phyloP scores from a whole-genome alignment of 2,797 vertebrate species.

The Thripadectes ignobilis region DNA sequence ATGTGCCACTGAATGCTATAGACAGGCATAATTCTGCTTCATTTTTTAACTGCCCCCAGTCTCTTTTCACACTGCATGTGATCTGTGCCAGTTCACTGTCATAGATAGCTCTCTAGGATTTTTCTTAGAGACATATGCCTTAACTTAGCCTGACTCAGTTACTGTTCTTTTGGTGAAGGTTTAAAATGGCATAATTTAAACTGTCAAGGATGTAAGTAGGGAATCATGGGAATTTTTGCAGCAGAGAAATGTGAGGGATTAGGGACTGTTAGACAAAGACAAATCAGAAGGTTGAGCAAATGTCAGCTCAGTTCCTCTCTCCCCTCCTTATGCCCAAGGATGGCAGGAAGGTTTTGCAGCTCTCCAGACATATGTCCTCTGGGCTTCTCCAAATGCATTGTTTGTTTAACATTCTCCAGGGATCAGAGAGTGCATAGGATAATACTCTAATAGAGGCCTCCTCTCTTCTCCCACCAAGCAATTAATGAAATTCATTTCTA shows the following conservation, averaged over 20 bases:
- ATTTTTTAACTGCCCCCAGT: neutral
- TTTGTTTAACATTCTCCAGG: constrained; percentile 25
- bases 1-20: neutral
- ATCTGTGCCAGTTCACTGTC: neutral
- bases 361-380: constrained; percentile 27
- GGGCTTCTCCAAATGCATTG: constrained; percentile 20
- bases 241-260: constrained; percentile 17
- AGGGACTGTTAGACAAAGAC: neutral
- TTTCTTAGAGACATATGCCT: neutral
- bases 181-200: neutral
- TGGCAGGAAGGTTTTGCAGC: neutral
- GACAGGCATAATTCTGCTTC: neutral
- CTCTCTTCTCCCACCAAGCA: constrained; percentile 30
- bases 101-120: neutral
- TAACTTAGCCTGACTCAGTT: neutral
- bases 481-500: constrained; percentile 56
- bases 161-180: neutral
- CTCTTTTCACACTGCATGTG: neutral
- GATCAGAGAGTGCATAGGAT: constrained; percentile 15
- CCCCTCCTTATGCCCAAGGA: neutral
- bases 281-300: constrained; percentile 33
- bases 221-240: constrained; percentile 7
- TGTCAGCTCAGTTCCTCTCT: constrained; percentile 5
- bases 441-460: constrained; percentile 15
- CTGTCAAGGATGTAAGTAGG: neutral